A percentile compares a stretch with the other conserved stretches of the same genome.
Evolutionary conservation across 1,140 invertebrate species (phyloP).

Genomic region (Sipha flava): DNA sequence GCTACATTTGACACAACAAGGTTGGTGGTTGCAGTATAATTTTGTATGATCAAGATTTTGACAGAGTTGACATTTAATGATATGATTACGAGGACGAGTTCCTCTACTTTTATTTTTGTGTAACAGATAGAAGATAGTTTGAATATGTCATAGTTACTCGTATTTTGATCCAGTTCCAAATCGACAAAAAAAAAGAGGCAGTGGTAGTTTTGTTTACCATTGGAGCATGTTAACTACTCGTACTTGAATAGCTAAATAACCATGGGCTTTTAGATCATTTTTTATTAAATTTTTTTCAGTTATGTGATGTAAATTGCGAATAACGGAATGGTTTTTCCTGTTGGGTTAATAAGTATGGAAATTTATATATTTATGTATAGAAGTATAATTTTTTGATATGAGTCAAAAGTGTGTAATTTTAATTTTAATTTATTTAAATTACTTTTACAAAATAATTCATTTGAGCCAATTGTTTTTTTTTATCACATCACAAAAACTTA

Average conservation of each 20-base stretch:
- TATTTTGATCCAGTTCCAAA: not conserved
- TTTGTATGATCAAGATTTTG: slow-evolving; percentile 43
- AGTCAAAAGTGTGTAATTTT: not conserved
- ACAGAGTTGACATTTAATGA: slow-evolving; percentile 41
- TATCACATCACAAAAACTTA: not conserved
- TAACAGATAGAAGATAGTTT: not conserved
- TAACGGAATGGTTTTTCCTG: not conserved
- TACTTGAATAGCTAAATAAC: not conserved
- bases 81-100: not conserved
- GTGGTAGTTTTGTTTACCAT: not conserved
- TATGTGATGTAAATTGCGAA: not conserved
- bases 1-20: slow-evolving; percentile 41
- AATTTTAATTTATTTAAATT: not conserved
- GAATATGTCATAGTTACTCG: slow-evolving; percentile 4
- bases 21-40: slow-evolving; percentile 39
- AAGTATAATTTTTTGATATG: not conserved
- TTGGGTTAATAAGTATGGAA: not conserved
- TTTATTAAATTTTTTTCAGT: not conserved
- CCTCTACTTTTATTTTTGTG: not conserved
- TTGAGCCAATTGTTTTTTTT: not conserved
- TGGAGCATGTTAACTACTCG: not conserved
- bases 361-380: not conserved
- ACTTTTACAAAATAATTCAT: not conserved
- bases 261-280: not conserved
- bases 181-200: not conserved